Base-by-base conservation (phyloP, 2,888 invertebrate species). In the Hedya salicella region DNA sequence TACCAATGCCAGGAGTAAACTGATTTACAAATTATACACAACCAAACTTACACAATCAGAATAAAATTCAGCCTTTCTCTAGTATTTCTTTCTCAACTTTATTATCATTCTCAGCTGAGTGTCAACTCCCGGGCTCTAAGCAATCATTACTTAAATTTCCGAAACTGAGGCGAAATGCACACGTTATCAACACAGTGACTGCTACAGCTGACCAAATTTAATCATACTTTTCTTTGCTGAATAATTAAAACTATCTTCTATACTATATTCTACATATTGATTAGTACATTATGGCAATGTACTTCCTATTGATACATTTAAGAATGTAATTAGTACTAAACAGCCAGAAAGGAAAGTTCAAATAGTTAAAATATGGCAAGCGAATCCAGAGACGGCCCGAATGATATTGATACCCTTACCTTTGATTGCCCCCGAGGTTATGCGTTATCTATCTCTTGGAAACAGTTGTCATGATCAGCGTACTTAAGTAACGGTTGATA, bases 291-390 rank as follows among this genome's bases (percentile, higher is more conserved):
- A 48, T 14, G 32, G n/a, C 46, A 40, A 54, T 32, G 66, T 66
- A 61, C 66, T 54, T 54, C 49, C 19, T 49, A 44, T 61, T 5
- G 30, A 16, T 49, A 19, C 66, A 66, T 54, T 49, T 48, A 40
- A 61, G 48, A 49, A 61, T 49, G 40, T 32, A 61, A 61, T 54
- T 61, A 61, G 54, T 42, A 42, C 66, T 49, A 54, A 49, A 61
- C 42, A 61, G 60, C 49, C 40, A 63, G 17, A 80, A 82, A 83
- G 80, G 85, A 83, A 84, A 83, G 84, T 83, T 83, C 75, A 84
- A 90, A 83, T 83, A 75, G 79, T 79, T 78, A 87, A 91, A 91
- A 91, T 91, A 91, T 91, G 91, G 91, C 89, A 90, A 89, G 86
- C 80, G 78, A 82, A 80, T 81, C 70, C 57, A 78, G 77, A 83